Evolutionary conservation across 2,113 vertebrate genomes (phyloP).

Genomic region (Centropristis striata): DNA sequence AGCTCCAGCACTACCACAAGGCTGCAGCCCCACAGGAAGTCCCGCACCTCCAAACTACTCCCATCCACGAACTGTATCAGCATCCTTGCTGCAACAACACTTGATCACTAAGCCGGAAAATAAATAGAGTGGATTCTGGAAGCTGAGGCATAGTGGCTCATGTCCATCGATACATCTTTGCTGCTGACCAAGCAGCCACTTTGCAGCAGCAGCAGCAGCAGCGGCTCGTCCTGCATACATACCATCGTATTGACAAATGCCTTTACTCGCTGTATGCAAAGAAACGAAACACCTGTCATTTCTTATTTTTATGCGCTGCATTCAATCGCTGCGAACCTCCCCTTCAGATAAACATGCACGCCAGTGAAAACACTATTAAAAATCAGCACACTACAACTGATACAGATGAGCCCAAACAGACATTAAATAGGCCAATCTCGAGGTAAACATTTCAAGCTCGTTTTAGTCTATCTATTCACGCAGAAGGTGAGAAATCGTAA

Average conservation of each 20-base stretch:
- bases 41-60: conserved; percentile 30
- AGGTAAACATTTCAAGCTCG: neutral
- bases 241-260: conserved; percentile 36
- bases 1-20: conserved; percentile 4
- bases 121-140: conserved; percentile 43
- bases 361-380: conserved; percentile 44
- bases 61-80: conserved; percentile 27
- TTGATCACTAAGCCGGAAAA: conserved; percentile 42
- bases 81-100: conserved; percentile 47
- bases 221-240: conserved; percentile 40
- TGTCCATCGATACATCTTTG: conserved; percentile 55
- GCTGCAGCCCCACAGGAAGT: conserved; percentile 36
- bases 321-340: conserved; percentile 49
- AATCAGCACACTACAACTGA: conserved; percentile 54
- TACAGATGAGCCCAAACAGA: neutral
- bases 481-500: conserved; percentile 14
- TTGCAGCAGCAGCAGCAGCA: conserved; percentile 61
- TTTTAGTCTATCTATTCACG: neutral
- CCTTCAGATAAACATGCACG: conserved; percentile 29
- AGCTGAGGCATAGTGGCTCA: conserved; percentile 49
- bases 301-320: conserved; percentile 19
- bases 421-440: neutral
- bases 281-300: conserved; percentile 60
- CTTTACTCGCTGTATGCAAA: neutral
- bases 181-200: conserved; percentile 76